phyloP scores from a whole-genome alignment of 1,140 invertebrate species.

The Drosophila kepulauana region DNA sequence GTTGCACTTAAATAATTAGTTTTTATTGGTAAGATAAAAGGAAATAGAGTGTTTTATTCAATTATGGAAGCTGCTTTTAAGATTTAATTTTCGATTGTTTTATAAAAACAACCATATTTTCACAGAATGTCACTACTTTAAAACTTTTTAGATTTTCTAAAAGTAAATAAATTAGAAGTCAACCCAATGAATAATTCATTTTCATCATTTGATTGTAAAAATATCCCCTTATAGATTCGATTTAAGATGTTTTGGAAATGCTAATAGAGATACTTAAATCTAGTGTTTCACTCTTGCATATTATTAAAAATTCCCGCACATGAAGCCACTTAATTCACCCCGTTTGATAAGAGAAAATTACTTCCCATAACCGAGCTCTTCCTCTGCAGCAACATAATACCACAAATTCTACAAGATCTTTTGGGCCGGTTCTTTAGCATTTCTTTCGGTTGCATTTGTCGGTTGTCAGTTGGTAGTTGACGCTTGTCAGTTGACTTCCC shows the following conservation, averaged over 20 bases:
- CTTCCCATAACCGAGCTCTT: conserved; percentile 37
- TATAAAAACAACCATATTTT: too few relatives aligned
- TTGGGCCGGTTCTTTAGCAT: conserved; percentile 37
- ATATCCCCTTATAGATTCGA: too few relatives aligned
- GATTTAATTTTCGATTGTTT: too few relatives aligned
- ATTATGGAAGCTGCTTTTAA: too few relatives aligned
- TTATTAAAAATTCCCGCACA: conserved; percentile 4
- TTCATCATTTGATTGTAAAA: too few relatives aligned
- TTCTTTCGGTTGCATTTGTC: conserved; percentile 48
- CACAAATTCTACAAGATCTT: conserved; percentile 38
- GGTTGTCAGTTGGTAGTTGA: conserved; percentile 10
- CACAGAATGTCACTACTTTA: too few relatives aligned
- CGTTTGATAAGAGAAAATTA: conserved; percentile 23
- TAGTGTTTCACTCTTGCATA: not conserved
- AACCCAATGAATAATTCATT: too few relatives aligned
- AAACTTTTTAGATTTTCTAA: too few relatives aligned
- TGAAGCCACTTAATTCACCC: not conserved
- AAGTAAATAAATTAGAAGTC: too few relatives aligned
- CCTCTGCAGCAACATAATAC: conserved; percentile 1
- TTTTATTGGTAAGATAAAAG: not conserved
- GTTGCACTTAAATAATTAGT: conserved; percentile 1
- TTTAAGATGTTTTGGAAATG: too few relatives aligned
- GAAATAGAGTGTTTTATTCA: too few relatives aligned
- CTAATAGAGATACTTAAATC: too few relatives aligned
- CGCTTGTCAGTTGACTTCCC: conserved; percentile 33